phyloP scores from a whole-genome alignment of 2,888 invertebrate genomes.

The Psylliodes chrysocephalus region DNA sequence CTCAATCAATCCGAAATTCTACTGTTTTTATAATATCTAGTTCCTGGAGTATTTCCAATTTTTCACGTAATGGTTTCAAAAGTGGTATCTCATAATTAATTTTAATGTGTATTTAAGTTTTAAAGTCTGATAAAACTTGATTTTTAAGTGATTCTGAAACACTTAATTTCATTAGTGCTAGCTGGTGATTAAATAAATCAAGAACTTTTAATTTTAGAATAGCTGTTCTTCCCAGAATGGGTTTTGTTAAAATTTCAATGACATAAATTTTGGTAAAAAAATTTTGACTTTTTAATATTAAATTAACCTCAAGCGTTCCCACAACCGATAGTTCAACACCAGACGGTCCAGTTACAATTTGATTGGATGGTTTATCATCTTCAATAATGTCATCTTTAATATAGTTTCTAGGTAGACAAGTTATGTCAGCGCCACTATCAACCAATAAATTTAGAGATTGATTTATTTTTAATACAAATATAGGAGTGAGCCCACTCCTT shows the following conservation, averaged over 20 bases:
- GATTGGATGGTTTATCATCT: conserved; percentile 15
- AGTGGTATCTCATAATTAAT: conserved; percentile 38
- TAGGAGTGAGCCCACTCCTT: conserved; percentile 2
- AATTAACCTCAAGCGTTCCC: not conserved
- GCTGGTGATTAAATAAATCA: not conserved
- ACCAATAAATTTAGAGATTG: conserved; percentile 17
- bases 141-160: conserved; percentile 1
- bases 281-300: conserved; percentile 2
- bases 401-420: conserved; percentile 9
- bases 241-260: conserved; percentile 25
- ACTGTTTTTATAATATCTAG: too few species aligned
- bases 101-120: conserved; percentile 32
- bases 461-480: conserved; percentile 11
- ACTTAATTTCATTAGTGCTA: not conserved
- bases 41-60: conserved; percentile 37
- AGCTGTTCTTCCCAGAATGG: conserved; percentile 29
- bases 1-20: conserved; percentile 37
- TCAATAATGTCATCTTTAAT: conserved; percentile 3
- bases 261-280: conserved; percentile 29
- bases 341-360: conserved; percentile 33
- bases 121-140: conserved; percentile 22
- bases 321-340: conserved; percentile 10
- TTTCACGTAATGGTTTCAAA: conserved; percentile 37
- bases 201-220: conserved; percentile 25
- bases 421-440: conserved; percentile 23